Conservation (phyloP, 2,797 vertebrate species). For the Sparidentex hasta region DNA sequence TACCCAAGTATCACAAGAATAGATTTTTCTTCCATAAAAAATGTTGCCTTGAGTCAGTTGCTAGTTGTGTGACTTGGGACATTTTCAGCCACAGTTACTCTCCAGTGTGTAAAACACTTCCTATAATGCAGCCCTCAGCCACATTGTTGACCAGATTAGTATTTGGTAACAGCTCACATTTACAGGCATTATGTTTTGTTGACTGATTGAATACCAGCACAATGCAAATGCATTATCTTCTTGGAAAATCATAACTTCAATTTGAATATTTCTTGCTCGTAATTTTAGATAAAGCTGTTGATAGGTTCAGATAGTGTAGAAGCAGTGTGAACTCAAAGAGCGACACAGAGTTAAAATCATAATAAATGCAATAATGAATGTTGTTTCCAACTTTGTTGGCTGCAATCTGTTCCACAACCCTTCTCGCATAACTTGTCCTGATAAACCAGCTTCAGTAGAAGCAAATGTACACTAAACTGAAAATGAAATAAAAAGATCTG, state of each 20-base stretch:
- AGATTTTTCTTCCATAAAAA: conserved; percentile 3
- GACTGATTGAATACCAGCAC: conserved; percentile 21
- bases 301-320: not conserved
- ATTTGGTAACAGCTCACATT: conserved; percentile 39
- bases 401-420: not conserved
- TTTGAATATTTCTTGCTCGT: not conserved
- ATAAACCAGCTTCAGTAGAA: not conserved
- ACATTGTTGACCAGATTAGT: conserved; percentile 46
- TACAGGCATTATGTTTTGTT: conserved; percentile 12
- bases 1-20: not conserved
- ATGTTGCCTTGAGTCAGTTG: not conserved
- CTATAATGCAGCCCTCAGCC: conserved; percentile 26
- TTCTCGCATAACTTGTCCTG: conserved; percentile 1
- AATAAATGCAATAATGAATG: not conserved
- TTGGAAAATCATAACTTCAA: conserved; percentile 12
- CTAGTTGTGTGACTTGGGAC: not conserved
- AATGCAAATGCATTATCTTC: not conserved
- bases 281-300: not conserved
- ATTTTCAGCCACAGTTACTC: conserved; percentile 17
- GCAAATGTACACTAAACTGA: conserved; percentile 13
- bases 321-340: not conserved
- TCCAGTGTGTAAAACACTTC: conserved; percentile 40
- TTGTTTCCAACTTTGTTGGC: not conserved
- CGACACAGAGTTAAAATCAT: not conserved
- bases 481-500: conserved; percentile 12